These are phyloP conservation scores for Heliothis virescens DNA, from an alignment of 1,140 invertebrate genomes.

Conservation along the genomic window DNA sequence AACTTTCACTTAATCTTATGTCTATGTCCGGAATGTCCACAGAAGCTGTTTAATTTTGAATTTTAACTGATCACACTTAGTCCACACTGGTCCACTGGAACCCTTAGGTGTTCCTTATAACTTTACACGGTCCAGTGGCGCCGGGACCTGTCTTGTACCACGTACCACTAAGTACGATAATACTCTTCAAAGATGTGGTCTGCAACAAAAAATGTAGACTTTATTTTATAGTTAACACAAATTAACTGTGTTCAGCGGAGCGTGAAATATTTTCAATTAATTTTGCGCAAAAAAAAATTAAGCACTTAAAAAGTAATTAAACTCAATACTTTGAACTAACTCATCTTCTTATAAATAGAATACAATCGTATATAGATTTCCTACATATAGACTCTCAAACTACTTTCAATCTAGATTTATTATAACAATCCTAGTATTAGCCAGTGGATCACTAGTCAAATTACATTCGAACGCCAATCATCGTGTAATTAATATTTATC, in stretches of 20 bases:
- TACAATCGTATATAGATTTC: too few species aligned
- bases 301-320: neutral
- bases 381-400: too few species aligned
- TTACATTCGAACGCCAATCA: neutral
- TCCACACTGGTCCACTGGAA: too few species aligned
- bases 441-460: neutral
- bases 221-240: neutral
- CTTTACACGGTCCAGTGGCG: slow-evolving; percentile 45
- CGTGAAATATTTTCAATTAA: neutral
- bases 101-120: slow-evolving; percentile 35
- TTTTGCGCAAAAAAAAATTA: neutral
- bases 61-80: slow-evolving; percentile 12
- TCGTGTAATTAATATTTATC: neutral
- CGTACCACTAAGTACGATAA: neutral
- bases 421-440: too few species aligned
- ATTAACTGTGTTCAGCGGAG: neutral
- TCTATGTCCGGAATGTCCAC: slow-evolving; percentile 52
- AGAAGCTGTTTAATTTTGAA: slow-evolving; percentile 29
- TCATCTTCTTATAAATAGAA: too few species aligned
- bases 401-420: too few species aligned
- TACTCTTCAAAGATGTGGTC: slow-evolving; percentile 2
- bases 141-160: slow-evolving; percentile 7
- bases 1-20: slow-evolving; percentile 80
- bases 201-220: slow-evolving; percentile 10
- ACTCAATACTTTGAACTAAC: neutral